A percentile compares a stretch with the other conserved stretches of the same genome.
These are phyloP conservation scores for Ladona fulva DNA, from an alignment of 1,140 invertebrate genomes.

Conservation along the genomic window DNA sequence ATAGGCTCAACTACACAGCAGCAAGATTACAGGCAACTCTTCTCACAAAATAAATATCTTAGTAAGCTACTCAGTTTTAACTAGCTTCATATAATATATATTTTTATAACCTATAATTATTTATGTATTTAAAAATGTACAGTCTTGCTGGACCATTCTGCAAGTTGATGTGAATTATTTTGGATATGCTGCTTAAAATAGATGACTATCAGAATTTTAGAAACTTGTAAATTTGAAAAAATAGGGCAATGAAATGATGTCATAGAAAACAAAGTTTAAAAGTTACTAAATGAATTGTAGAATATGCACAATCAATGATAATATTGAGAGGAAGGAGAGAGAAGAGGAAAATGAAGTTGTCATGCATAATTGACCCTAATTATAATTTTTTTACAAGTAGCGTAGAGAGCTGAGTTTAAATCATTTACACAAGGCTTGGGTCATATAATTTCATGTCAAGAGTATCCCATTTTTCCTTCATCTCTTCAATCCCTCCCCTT, in stretches of 20 bases:
- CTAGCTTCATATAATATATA: slow-evolving; percentile 17
- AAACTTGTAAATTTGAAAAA: neutral
- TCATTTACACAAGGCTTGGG: slow-evolving; percentile 4
- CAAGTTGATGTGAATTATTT: slow-evolving; percentile 11
- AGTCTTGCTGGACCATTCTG: slow-evolving; percentile 16
- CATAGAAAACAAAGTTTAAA: neutral
- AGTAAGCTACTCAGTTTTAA: slow-evolving; percentile 12
- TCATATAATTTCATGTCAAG: slow-evolving; percentile 7
- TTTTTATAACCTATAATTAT: slow-evolving; percentile 5
- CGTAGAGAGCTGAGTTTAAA: neutral
- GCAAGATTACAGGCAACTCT: slow-evolving; percentile 13
- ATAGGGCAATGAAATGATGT: neutral
- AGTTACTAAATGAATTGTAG: neutral
- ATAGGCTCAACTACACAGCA: slow-evolving; percentile 12
- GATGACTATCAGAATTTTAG: neutral
- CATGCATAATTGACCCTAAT: slow-evolving; percentile 9
- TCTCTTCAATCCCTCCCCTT: neutral
- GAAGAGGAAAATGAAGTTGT: slow-evolving; percentile 1
- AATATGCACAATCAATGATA: neutral
- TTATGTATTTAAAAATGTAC: slow-evolving; percentile 15
- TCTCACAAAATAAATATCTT: slow-evolving; percentile 16
- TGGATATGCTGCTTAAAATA: slow-evolving; percentile 15
- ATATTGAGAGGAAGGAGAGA: neutral
- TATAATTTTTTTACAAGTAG: slow-evolving; percentile 4
- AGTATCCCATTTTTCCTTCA: slow-evolving; percentile 1